phyloP scores from a whole-genome alignment of 2,888 invertebrate genomes.

The Drosophila recens region DNA sequence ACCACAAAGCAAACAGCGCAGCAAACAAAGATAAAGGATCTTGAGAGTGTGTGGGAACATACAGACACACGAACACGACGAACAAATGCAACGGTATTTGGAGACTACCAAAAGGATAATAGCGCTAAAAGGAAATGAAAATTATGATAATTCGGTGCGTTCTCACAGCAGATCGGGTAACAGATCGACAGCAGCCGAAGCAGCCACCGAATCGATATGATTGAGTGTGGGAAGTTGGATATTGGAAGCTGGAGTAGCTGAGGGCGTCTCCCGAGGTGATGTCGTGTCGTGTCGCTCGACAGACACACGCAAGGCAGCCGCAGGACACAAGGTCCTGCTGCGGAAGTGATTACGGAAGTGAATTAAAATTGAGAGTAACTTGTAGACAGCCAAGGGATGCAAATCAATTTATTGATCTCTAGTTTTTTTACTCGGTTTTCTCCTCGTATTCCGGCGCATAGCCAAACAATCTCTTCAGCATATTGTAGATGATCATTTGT shows the following conservation, averaged over 20 bases:
- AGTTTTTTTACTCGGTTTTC: slow-evolving; percentile 13
- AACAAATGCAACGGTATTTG: slow-evolving; percentile 80
- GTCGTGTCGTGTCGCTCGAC: slow-evolving; percentile 67
- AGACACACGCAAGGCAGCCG: slow-evolving; percentile 75
- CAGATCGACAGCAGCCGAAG: slow-evolving; percentile 39
- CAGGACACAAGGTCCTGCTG: slow-evolving; percentile 35
- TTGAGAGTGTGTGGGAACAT: slow-evolving; percentile 69
- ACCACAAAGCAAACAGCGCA: slow-evolving; percentile 74
- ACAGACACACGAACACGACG: slow-evolving; percentile 51
- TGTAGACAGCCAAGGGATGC: slow-evolving; percentile 35
- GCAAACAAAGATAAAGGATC: slow-evolving; percentile 72
- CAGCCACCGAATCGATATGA: slow-evolving; percentile 55
- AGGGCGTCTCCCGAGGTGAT: slow-evolving; percentile 43
- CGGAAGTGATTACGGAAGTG: slow-evolving; percentile 77
- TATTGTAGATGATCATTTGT: slow-evolving; percentile 82
- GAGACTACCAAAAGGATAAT: slow-evolving; percentile 77
- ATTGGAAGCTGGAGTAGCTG: slow-evolving; percentile 17
- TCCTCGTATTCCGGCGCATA: slow-evolving; percentile 67
- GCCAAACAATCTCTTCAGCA: slow-evolving; percentile 81
- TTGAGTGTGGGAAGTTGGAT: slow-evolving; percentile 71
- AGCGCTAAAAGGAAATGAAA: slow-evolving; percentile 78
- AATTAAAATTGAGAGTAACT: slow-evolving; percentile 42
- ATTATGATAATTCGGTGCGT: slow-evolving; percentile 76
- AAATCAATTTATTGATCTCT: slow-evolving; percentile 60
- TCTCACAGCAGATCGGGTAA: slow-evolving; percentile 79